Conservation (phyloP, 64 coral and sea anemone species). For the Hydrozoanthus tunicans region DNA sequence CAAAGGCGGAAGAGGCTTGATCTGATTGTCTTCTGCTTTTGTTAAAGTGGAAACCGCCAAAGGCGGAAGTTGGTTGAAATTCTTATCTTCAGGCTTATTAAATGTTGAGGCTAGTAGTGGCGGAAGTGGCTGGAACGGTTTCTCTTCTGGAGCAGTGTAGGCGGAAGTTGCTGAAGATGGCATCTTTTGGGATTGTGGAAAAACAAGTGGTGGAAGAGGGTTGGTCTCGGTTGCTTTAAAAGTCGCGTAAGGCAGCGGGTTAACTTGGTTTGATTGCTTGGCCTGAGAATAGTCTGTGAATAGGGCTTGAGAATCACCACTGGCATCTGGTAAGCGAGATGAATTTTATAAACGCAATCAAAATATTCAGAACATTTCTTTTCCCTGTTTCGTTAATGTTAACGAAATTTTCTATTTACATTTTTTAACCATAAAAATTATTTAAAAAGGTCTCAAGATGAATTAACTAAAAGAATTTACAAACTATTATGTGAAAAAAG, state of each 20-base stretch:
- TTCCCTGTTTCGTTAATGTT: too few relatives aligned
- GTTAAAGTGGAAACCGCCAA: neutral
- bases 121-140: constrained; percentile 28
- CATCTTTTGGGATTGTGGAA: neutral
- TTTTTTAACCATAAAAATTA: too few relatives aligned
- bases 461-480: too few relatives aligned
- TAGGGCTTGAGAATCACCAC: neutral
- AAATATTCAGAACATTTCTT: too few relatives aligned
- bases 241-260: neutral
- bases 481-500: too few relatives aligned
- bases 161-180: neutral
- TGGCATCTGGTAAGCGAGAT: neutral
- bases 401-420: too few relatives aligned
- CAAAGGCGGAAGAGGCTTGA: neutral
- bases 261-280: neutral
- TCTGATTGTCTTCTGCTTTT: neutral
- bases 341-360: neutral
- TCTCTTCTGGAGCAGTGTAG: constrained; percentile 30
- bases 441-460: too few relatives aligned
- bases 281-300: neutral
- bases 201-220: neutral
- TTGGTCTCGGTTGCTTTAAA: neutral
- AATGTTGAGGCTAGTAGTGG: neutral
- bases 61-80: neutral
- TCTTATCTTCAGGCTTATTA: constrained; percentile 8